phyloP scores from a whole-genome alignment of 2,797 vertebrate genomes.

The Melanotaenia pygmaea region DNA sequence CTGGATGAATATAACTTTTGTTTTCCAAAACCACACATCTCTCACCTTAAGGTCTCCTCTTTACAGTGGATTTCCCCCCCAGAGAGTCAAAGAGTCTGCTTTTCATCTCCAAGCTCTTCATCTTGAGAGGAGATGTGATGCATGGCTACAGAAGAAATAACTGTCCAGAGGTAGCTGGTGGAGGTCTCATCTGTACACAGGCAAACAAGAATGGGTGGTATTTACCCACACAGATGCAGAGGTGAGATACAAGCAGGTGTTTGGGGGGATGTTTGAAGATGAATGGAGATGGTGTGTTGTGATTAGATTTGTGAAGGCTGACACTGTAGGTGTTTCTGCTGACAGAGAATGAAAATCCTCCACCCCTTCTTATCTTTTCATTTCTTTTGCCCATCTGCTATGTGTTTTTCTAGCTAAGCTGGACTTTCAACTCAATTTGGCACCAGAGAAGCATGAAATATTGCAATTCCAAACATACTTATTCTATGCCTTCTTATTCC shows the following conservation, averaged over 20 bases:
- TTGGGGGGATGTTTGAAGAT: constrained; percentile 80
- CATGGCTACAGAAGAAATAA: constrained; percentile 73
- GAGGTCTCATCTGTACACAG: constrained; percentile 71
- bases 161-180: constrained; percentile 63
- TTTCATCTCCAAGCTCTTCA: constrained; percentile 80
- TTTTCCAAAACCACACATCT: constrained; percentile 76
- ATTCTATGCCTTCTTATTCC: constrained; percentile 38
- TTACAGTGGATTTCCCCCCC: constrained; percentile 63
- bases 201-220: constrained; percentile 76
- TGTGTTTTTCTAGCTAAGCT: constrained; percentile 64
- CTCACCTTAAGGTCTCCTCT: constrained; percentile 75
- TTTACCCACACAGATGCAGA: constrained; percentile 78
- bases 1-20: constrained; percentile 78
- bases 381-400: constrained; percentile 64
- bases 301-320: constrained; percentile 65
- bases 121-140: constrained; percentile 75
- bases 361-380: constrained; percentile 72
- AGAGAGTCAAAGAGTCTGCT: constrained; percentile 60
- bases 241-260: constrained; percentile 84
- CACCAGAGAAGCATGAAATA: constrained; percentile 55
- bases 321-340: constrained; percentile 72
- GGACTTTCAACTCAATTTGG: constrained; percentile 71
- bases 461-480: constrained; percentile 66
- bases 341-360: constrained; percentile 65
- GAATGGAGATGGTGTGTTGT: constrained; percentile 74